phyloP scores from a whole-genome alignment of 2,888 invertebrate genomes.

The Ophraella communa region DNA sequence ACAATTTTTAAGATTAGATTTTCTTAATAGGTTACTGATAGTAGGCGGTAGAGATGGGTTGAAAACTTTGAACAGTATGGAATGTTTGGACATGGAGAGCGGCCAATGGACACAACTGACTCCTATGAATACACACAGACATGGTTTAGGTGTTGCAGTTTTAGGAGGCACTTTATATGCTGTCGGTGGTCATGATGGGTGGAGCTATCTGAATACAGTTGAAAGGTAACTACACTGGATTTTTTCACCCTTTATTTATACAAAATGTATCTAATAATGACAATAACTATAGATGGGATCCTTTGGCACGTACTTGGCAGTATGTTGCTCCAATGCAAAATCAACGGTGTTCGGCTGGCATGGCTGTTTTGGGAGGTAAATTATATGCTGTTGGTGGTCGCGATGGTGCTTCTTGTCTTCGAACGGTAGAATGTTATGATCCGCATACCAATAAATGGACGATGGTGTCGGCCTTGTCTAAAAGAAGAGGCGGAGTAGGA shows the following conservation, averaged over 20 bases:
- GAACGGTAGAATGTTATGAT: slow-evolving; percentile 83
- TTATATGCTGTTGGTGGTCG: slow-evolving; percentile 92
- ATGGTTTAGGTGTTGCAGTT: slow-evolving; percentile 80
- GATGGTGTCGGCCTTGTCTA: slow-evolving; percentile 85
- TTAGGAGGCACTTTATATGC: slow-evolving; percentile 88
- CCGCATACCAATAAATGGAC: slow-evolving; percentile 83
- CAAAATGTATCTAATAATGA: too few species aligned
- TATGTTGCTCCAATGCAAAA: slow-evolving; percentile 89
- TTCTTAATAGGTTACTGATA: slow-evolving; percentile 67
- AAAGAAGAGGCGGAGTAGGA: slow-evolving; percentile 87
- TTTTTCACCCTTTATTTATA: too few species aligned
- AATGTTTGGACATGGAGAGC: slow-evolving; percentile 84
- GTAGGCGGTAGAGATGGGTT: slow-evolving; percentile 93
- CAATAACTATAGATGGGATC: slow-evolving; percentile 75
- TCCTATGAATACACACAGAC: slow-evolving; percentile 89
- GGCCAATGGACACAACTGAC: slow-evolving; percentile 81
- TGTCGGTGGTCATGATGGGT: slow-evolving; percentile 94
- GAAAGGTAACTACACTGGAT: too few species aligned
- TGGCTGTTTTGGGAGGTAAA: slow-evolving; percentile 83
- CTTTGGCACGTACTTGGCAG: slow-evolving; percentile 85
- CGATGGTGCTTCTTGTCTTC: slow-evolving; percentile 88
- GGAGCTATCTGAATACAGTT: slow-evolving; percentile 93
- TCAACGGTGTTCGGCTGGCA: slow-evolving; percentile 89
- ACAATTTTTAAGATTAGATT: background rate
- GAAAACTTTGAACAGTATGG: slow-evolving; percentile 92